Percentiles rank a stretch among this genome's conserved stretches.
Conservation (phyloP, 2,888 invertebrate genomes). For the Phortica okadai region DNA sequence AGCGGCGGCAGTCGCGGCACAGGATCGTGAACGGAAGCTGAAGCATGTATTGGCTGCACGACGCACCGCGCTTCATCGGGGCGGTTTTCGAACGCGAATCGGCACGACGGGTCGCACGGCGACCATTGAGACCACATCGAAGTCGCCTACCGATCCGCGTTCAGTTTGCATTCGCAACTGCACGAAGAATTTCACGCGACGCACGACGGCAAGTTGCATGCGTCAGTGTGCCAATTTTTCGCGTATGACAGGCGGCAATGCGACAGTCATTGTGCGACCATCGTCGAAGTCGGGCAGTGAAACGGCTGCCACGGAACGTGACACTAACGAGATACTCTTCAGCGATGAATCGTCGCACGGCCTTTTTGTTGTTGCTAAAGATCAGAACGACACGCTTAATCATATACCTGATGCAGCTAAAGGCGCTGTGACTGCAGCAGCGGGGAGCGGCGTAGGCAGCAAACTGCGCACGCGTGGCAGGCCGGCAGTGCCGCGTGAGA, state of each 20-base stretch:
- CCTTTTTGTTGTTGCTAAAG: slow-evolving; percentile 75
- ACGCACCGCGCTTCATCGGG: slow-evolving; percentile 79
- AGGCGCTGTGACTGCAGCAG: background rate
- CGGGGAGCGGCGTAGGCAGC: slow-evolving; percentile 16
- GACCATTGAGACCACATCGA: slow-evolving; percentile 69
- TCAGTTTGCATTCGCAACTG: slow-evolving; percentile 75
- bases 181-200: slow-evolving; percentile 75
- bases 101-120: slow-evolving; percentile 68
- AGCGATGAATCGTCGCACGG: slow-evolving; percentile 77
- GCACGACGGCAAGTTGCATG: slow-evolving; percentile 76
- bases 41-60: slow-evolving; percentile 80
- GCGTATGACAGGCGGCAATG: slow-evolving; percentile 49
- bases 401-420: slow-evolving; percentile 71
- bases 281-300: slow-evolving; percentile 34
- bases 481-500: slow-evolving; percentile 40
- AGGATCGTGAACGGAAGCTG: slow-evolving; percentile 79
- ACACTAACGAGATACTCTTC: slow-evolving; percentile 75
- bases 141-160: slow-evolving; percentile 71
- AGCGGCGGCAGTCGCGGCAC: slow-evolving; percentile 72
- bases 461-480: slow-evolving; percentile 64
- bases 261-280: slow-evolving; percentile 50
- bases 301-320: slow-evolving; percentile 61
- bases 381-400: slow-evolving; percentile 73
- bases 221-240: slow-evolving; percentile 74
- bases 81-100: slow-evolving; percentile 77